These are phyloP conservation scores for Meliscaeva auricollis DNA, from an alignment of 2,888 invertebrate species.

Conservation along the genomic window DNA sequence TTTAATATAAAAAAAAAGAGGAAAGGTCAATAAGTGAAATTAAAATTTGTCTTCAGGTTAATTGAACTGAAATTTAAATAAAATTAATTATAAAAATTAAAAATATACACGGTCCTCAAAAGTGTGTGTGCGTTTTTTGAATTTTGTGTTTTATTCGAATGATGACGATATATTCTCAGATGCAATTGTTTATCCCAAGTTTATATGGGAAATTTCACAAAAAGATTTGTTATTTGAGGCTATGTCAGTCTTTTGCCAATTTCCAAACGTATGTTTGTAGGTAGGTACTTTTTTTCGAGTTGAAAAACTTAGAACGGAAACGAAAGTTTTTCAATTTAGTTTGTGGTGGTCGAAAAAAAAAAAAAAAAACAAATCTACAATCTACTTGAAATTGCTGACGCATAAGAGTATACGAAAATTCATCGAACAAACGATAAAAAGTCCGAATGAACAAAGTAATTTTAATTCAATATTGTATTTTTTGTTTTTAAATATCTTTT, in stretches of 20 bases:
- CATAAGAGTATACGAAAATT: background rate
- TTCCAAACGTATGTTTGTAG: conserved; percentile 3
- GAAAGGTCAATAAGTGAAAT: background rate
- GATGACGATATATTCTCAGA: conserved; percentile 11
- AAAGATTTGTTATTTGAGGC: conserved; percentile 1
- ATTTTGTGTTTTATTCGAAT: too few relatives aligned
- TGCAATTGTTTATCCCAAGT: conserved; percentile 6
- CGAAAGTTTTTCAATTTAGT: conserved; percentile 20
- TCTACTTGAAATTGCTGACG: background rate
- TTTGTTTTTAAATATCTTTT: background rate
- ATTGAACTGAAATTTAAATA: background rate
- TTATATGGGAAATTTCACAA: background rate
- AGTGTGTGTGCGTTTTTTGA: background rate
- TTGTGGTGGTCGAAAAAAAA: conserved; percentile 5
- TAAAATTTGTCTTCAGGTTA: background rate
- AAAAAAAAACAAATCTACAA: background rate
- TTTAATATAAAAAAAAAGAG: background rate
- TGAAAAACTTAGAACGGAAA: conserved; percentile 21
- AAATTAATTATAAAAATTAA: background rate
- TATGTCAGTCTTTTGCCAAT: conserved; percentile 12
- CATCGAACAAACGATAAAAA: conserved; percentile 9
- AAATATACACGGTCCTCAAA: background rate
- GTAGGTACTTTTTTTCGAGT: background rate
- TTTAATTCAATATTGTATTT: background rate
- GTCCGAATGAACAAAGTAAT: conserved; percentile 4